Percentiles rank a stretch among this genome's conserved stretches.
phyloP scores from a whole-genome alignment of 1,140 invertebrate genomes.

The Chironomus tepperi region DNA sequence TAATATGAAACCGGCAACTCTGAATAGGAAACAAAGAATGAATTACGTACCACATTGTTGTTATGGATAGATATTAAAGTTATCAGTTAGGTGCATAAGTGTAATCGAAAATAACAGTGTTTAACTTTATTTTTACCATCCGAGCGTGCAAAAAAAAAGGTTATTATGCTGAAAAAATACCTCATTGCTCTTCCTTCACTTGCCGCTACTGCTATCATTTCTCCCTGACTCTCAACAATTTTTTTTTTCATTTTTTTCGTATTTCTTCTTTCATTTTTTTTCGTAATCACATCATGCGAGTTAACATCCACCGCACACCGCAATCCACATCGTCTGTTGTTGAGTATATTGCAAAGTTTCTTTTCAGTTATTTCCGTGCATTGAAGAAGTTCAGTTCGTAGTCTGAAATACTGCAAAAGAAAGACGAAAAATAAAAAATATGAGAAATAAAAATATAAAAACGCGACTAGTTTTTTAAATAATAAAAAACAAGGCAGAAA shows the following conservation, averaged over 20 bases:
- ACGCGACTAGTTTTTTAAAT: not conserved
- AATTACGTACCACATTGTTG: too few relatives aligned
- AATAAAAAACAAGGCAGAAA: not conserved
- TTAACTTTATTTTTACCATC: too few relatives aligned
- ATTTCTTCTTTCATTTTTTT: slow-evolving; percentile 10
- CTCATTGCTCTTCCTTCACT: not conserved
- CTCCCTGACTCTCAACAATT: not conserved
- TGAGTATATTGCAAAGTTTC: slow-evolving; percentile 2
- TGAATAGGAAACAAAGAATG: too few relatives aligned
- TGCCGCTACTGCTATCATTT: not conserved
- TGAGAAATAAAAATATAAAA: not conserved
- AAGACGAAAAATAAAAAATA: not conserved
- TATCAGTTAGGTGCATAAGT: too few relatives aligned
- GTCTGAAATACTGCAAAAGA: slow-evolving; percentile 1
- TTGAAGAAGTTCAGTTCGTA: slow-evolving; percentile 12
- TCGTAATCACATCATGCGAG: not conserved
- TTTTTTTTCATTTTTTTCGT: not conserved
- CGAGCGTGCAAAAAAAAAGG: too few relatives aligned
- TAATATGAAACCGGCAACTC: too few relatives aligned
- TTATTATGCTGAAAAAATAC: too few relatives aligned
- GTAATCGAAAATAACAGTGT: too few relatives aligned
- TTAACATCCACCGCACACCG: slow-evolving; percentile 10
- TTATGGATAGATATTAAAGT: too few relatives aligned
- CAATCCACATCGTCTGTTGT: not conserved
- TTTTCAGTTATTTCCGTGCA: slow-evolving; percentile 12